Base-by-base conservation (phyloP, 2,888 invertebrate genomes). In the Apamea monoglypha region DNA sequence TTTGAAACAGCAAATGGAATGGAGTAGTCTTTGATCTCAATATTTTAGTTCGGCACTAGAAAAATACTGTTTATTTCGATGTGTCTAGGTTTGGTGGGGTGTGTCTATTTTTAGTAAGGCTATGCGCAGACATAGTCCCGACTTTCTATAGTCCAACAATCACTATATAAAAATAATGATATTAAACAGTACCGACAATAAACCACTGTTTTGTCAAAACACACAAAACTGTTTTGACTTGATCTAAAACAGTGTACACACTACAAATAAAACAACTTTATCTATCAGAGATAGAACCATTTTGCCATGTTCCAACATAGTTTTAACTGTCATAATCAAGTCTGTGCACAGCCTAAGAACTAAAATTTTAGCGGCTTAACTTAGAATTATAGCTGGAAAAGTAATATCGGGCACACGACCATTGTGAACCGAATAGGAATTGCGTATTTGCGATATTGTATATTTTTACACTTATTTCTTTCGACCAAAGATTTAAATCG, bases 361-460 rank as follows among this genome's bases (percentile, higher is more conserved):
- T 82, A 76, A 82, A 73, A 82, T 78, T 82, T 84, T 78, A 82
- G 59, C 69, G 44, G 72, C 72, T 76, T 47, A 50, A 75, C 69
- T 76, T 71, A 74, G 25, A 74, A 84, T 85, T 81, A 74, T 76
- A 83, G 32, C 61, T 63, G 36, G 2, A 76, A 74, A 71, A 85
- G 82, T 83, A 86, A 83, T 83, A 86, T 79, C 47, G 86, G 61
- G 67, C 32, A 59, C 29, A 78, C 70, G 59, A 82, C 67, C 47
- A 56, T 36, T 53, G 70, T 61, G 74, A 64, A 74, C 63, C 8
- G 78, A 82, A 84, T 84, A 69, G 36, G 25, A 84, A 82, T 82
- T 70, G 72, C 44, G 36, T 77, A 68, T 74, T 85, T 77, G 50
- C 61, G 64, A 78, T 75, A 78, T 66, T 73, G 59, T 86, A 40